Base-by-base conservation (phyloP, 2,797 vertebrate genomes). In the Lepus oiostolus region DNA sequence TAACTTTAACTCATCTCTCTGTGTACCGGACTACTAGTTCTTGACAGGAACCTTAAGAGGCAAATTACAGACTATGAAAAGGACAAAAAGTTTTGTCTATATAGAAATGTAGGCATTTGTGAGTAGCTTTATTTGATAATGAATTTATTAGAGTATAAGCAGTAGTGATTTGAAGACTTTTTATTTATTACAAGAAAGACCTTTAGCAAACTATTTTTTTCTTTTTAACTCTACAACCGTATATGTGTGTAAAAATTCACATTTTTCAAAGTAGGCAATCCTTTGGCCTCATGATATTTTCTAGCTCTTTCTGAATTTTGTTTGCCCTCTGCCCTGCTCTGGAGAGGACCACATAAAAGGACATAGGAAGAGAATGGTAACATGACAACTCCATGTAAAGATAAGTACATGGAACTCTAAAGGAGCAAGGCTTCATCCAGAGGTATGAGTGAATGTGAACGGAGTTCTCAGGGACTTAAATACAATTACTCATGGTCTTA, bases 151-250 rank as follows among this genome's bases (percentile, higher is more conserved):
- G 22, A 58, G 9, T 28, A 80, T 16, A 83, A n/a, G 21, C n/a
- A 76, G 63, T 71, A 50, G 52, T 22, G 62, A 80, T 91, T 52
- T 84, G 52, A 89, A 89, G 85, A 95, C 58, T 26, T 92, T 83
- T 81, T 77, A 84, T 81, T 80, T 85, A 68, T 68, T 79, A 86
- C 26, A 89, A 75, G 80, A 63, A 93, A 58, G 72, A 35, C 3
- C 47, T 65, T 71, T 26, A 71, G 62, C 50, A 68, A 58, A 47
- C 62, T 81, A 13, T 11, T 77, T 81, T 76, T 68, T 42, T 58
- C 1, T 80, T 92, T 86, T 63, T 38, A 60, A 24, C 47, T 76
- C 47, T 47, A 71, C 38, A 75, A 68, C 52, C 24, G 3, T n/a
- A 26, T 9, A 28, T 91, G 84, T 79, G 74, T 54, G 5, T 47